Base-by-base conservation (phyloP, 2,888 invertebrate species). In the Chesias legatella region DNA sequence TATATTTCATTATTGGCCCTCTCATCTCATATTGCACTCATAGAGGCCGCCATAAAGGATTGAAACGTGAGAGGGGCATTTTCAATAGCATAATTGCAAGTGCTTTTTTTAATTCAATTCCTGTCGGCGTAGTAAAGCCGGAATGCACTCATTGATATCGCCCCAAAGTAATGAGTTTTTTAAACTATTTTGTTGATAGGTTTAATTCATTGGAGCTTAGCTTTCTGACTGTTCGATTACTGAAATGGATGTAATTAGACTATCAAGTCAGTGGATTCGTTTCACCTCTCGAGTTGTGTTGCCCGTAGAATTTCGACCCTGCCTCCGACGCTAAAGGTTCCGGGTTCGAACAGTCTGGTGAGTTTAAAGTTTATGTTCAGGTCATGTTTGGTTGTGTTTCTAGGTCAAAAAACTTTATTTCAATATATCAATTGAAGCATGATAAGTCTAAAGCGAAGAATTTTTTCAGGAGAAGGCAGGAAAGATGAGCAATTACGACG, bases 1-100 rank as follows among this genome's bases (percentile, higher is more conserved):
- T 84, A 84, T 84, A 82, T 85, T 85, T 82, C 79, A 85, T 86
- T 85, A 84, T 86, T 86, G 81, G 85, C 82, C 75, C 83, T 82
- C 85, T 84, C 82, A 79, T 80, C 85, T 83, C 84, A 73, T 80
- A 83, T 83, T 83, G 83, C 84, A 81, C 81, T 81, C 82, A 83
- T 79, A 81, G 79, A 79, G 78, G 74, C 81, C 77, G 79, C 76
- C 70, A 85, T 83, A 86, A 85, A 86, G 77, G 84, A 80, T 84
- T 88, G 86, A 85, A 86, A 86, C 81, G 82, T 73, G 81, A 82
- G 84, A 82, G 85, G 83, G 82, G 76, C 63, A 79, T 79, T 51
- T 81, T 85, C 80, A 84, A 88, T 83, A 71, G 81, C 69, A 80
- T 88, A 85, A 88, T 85, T 86, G 85, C 85, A 79, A 85, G 82